Base-by-base conservation (phyloP, 1,140 invertebrate genomes). In the Rhopalosiphum padi region DNA sequence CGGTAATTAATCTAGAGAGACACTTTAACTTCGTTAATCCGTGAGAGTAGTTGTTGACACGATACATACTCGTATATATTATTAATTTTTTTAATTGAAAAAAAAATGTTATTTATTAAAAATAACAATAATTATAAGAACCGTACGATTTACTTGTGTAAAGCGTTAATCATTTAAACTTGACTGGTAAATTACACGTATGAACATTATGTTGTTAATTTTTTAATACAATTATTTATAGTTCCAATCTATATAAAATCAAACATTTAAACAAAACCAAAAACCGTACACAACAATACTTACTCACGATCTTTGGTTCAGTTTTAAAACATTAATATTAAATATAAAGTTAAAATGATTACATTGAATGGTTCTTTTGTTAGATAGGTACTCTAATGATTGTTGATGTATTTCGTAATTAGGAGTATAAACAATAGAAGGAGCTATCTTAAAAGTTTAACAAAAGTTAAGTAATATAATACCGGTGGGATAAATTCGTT, bases 391-490 rank as follows among this genome's bases (percentile, higher is more conserved):
- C 48, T 53, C 87, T 90, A 90, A 90, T 60, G 37, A 68, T 68
- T 68, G 53, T 90, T 90, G 46, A 83, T 83, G 91, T 43, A 51
- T 93, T 93, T 86, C 5, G 35, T 93, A 93, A 93, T 93, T 93
- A 93, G 77, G 22, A 93, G 21, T 30, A 41, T 85, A 55, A 43
- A 93, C 82, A 93, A 92, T 92, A 46, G 46, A 23, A 48, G 23
- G 22, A 30, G 35, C 7, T 48, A 93, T 86, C 82, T 55, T 83
- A 93, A 86, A 83, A 85, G 68, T 51, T 53, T 25, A 43, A 48
- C 30, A 21, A 86, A 91, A 93, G 82, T 83, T 83, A 43, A 68
- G 53, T 41, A 90, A 60, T 90, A 90, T 43, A 68, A 90, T 60
- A 90, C 37, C 5, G 22, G 25, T 4, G 15, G 15, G 25, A 90